phyloP scores from a whole-genome alignment of 2,888 invertebrate species.

The Polydrusus tereticollis region DNA sequence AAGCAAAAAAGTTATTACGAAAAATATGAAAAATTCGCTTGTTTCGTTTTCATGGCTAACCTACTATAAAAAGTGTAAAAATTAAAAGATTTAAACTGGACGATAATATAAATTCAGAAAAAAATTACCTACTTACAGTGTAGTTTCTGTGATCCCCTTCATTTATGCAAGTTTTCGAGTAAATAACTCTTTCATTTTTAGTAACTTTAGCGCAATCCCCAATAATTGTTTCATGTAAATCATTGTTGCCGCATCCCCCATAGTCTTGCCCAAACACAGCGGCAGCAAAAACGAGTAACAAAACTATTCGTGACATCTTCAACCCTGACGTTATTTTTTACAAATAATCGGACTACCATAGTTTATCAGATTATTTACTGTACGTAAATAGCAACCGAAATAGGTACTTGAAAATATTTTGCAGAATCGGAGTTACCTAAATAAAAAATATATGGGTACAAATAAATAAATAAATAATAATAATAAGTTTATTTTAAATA shows the following conservation, averaged over 20 bases:
- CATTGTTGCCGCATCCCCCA: too few species aligned
- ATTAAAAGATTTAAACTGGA: too few species aligned
- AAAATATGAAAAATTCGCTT: too few species aligned
- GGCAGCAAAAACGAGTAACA: background rate
- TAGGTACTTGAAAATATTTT: too few species aligned
- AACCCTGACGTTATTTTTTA: background rate
- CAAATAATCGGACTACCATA: background rate
- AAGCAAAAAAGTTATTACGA: too few species aligned
- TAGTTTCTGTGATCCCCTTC: slow-evolving; percentile 18
- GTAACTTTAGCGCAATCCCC: background rate
- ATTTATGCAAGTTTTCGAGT: background rate
- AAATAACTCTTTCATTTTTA: background rate
- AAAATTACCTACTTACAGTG: slow-evolving; percentile 15
- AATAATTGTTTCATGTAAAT: background rate
- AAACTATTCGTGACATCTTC: background rate
- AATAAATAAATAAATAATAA: too few species aligned
- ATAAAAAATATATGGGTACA: too few species aligned
- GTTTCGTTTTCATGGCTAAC: too few species aligned
- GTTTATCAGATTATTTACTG: background rate
- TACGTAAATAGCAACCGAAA: background rate
- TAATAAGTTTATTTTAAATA: too few species aligned
- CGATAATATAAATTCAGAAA: too few species aligned
- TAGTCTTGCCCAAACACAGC: background rate
- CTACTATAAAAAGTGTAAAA: too few species aligned
- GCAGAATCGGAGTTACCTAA: too few species aligned